These are phyloP conservation scores for Osmerus mordax DNA, from an alignment of 2,113 vertebrate genomes.

Conservation along the genomic window DNA sequence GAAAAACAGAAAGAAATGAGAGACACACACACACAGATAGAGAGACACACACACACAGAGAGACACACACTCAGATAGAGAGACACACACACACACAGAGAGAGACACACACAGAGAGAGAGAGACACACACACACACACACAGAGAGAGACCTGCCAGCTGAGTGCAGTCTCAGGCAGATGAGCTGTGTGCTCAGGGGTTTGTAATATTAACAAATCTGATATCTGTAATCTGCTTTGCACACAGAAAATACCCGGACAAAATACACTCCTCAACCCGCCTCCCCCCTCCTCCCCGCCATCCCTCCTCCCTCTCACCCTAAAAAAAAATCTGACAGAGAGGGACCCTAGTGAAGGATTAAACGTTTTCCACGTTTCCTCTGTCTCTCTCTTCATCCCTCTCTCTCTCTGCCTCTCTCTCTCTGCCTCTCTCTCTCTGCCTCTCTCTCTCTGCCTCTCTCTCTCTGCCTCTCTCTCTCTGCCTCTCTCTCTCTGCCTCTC, in stretches of 20 bases:
- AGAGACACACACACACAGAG: neutral
- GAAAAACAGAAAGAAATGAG: neutral
- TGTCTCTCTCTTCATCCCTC: neutral
- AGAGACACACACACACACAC: neutral
- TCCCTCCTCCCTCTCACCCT: conserved; percentile 9
- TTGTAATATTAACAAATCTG: conserved; percentile 60
- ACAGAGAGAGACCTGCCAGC: neutral
- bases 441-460: neutral
- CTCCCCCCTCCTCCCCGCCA: too few relatives aligned
- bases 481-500: conserved; percentile 26
- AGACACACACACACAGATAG: neutral
- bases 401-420: conserved; percentile 1
- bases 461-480: conserved; percentile 30
- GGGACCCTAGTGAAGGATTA: conserved; percentile 43
- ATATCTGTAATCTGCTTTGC: conserved; percentile 62
- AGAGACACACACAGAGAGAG: neutral
- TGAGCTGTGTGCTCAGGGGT: conserved; percentile 35
- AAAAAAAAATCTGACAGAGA: conserved; percentile 46
- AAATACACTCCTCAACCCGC: conserved; percentile 28
- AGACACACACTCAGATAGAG: neutral
- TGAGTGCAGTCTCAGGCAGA: conserved; percentile 20
- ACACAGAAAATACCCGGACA: conserved; percentile 43
- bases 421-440: too few relatives aligned
- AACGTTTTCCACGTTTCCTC: conserved; percentile 23
- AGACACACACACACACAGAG: neutral